phyloP scores from a whole-genome alignment of 2,888 invertebrate species.

The Pasiphila rectangulata region DNA sequence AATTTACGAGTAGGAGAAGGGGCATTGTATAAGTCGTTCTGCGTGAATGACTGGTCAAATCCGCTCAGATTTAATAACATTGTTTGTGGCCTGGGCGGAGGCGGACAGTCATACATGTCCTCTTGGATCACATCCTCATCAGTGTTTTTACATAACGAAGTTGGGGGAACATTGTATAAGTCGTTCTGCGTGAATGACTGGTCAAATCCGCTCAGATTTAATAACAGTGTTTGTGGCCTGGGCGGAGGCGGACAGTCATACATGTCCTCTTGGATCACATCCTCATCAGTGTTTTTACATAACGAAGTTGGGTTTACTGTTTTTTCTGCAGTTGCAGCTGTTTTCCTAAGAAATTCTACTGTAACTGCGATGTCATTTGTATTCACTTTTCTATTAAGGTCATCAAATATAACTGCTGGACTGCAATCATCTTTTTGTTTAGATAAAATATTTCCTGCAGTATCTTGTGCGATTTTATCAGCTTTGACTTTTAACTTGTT shows the following conservation, averaged over 20 bases:
- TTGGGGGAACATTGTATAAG: not conserved
- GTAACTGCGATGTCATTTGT: not conserved
- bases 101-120: slow-evolving; percentile 16
- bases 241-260: slow-evolving; percentile 16
- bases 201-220: too few species aligned
- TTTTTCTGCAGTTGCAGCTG: not conserved
- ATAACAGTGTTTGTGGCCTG: not conserved
- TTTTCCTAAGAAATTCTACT: not conserved
- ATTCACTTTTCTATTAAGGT: not conserved
- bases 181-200: not conserved
- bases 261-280: slow-evolving; percentile 4
- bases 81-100: not conserved
- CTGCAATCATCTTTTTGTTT: not conserved
- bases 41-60: not conserved
- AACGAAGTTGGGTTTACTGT: too few species aligned
- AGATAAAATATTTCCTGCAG: too few species aligned
- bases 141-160: not conserved
- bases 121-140: not conserved
- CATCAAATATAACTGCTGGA: not conserved
- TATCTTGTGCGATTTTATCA: not conserved
- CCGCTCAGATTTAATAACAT: too few species aligned
- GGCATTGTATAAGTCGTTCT: not conserved
- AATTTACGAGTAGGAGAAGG: too few species aligned
- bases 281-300: not conserved
- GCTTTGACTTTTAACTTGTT: not conserved